Percentiles rank a stretch among this genome's conserved stretches.
These are phyloP conservation scores for Parazoanthus darwini DNA, from an alignment of 92 coral and sea anemone genomes.

Conservation along the genomic window DNA sequence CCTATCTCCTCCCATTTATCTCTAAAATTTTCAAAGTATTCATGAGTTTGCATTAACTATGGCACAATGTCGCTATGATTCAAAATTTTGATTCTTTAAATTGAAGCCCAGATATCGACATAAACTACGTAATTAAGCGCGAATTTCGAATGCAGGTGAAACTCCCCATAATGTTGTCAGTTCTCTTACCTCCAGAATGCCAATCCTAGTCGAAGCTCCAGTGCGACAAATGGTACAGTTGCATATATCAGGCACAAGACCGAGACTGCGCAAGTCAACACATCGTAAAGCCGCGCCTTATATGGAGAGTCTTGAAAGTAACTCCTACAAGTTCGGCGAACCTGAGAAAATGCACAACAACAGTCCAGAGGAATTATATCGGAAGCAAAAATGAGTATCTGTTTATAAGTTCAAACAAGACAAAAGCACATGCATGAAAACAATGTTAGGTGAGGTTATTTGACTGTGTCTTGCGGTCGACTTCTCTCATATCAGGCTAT, in stretches of 20 bases:
- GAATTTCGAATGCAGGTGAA: too few relatives aligned
- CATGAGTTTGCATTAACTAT: too few relatives aligned
- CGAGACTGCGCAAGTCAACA: constrained; percentile 44
- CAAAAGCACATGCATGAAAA: neutral
- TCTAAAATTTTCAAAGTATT: too few relatives aligned
- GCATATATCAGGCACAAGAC: constrained; percentile 14
- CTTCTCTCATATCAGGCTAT: too few relatives aligned
- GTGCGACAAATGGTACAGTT: constrained; percentile 41
- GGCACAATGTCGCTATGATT: too few relatives aligned
- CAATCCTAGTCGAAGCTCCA: constrained; percentile 32
- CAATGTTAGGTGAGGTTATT: too few relatives aligned
- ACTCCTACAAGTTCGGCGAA: constrained; percentile 41
- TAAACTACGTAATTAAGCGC: too few relatives aligned
- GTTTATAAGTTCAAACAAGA: neutral
- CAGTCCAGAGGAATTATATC: neutral
- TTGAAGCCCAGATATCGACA: too few relatives aligned
- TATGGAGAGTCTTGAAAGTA: constrained; percentile 44
- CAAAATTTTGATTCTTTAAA: too few relatives aligned
- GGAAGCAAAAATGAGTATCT: neutral
- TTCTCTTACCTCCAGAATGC: constrained; percentile 51
- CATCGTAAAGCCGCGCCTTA: constrained; percentile 48
- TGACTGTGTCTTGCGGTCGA: too few relatives aligned
- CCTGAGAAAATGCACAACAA: neutral
- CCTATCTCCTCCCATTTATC: too few relatives aligned
- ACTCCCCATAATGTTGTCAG: too few relatives aligned